Percentiles rank a stretch among this genome's conserved stretches.
Conservation (phyloP, 2,797 vertebrate species). For the Danio choprae region DNA sequence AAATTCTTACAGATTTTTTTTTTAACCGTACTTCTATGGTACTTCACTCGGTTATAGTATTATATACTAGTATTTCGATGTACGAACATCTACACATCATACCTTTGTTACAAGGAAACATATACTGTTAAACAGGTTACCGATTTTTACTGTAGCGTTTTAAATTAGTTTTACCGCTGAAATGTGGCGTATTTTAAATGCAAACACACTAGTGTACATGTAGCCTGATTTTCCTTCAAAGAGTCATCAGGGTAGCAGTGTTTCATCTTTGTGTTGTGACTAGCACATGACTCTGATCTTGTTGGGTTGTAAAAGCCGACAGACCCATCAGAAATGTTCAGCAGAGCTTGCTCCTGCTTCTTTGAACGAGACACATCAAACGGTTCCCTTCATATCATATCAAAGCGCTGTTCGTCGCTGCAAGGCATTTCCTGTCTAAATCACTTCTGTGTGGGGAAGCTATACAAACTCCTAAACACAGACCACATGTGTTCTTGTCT, state of each 20-base stretch:
- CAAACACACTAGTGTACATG: no score
- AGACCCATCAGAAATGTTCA: slow-evolving; percentile 33
- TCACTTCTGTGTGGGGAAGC: slow-evolving; percentile 17
- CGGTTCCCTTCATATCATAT: slow-evolving; percentile 47
- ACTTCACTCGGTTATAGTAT: no score
- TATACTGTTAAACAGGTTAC: no score
- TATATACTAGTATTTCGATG: no score
- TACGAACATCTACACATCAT: no score
- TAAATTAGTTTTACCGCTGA: no score
- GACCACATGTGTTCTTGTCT: slow-evolving; percentile 48
- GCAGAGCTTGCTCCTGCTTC: not conserved
- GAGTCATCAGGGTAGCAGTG: not conserved
- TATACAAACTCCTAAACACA: slow-evolving; percentile 27
- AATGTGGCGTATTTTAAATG: no score
- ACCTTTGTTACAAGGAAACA: no score
- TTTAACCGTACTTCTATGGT: no score
- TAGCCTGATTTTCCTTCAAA: no score
- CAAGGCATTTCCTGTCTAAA: slow-evolving; percentile 42
- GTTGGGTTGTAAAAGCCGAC: slow-evolving; percentile 5
- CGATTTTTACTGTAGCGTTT: no score
- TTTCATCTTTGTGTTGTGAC: slow-evolving; percentile 25
- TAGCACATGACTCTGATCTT: slow-evolving; percentile 22
- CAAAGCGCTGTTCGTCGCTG: slow-evolving; percentile 30
- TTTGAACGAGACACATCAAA: slow-evolving; percentile 42
- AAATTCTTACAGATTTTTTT: no score